A percentile compares a stretch with the other conserved stretches of the same genome.
Conservation (phyloP, 2,113 vertebrate genomes). For the Anguilla rostrata region DNA sequence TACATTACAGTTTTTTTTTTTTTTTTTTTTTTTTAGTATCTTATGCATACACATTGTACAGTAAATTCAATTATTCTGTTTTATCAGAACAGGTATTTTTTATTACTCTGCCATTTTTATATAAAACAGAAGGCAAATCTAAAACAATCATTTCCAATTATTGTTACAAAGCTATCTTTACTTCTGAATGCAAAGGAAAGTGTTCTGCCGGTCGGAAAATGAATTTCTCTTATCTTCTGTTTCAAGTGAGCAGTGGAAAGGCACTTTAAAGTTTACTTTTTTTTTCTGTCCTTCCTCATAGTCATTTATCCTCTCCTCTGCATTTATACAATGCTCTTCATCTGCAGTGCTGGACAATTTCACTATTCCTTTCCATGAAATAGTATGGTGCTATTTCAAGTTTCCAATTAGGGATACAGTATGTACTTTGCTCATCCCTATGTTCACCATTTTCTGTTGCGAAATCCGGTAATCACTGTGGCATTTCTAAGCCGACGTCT, state of each 20-base stretch:
- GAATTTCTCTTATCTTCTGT: background rate
- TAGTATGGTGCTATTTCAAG: background rate
- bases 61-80: background rate
- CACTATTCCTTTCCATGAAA: background rate
- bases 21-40: too few relatives aligned
- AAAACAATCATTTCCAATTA: conserved; percentile 3
- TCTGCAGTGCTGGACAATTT: background rate
- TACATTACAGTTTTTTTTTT: too few relatives aligned
- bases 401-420: background rate
- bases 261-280: background rate
- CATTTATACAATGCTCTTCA: background rate
- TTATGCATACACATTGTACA: too few relatives aligned
- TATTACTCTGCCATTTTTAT: background rate
- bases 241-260: background rate
- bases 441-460: background rate
- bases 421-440: background rate
- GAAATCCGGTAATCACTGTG: background rate
- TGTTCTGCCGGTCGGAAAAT: background rate
- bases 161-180: background rate
- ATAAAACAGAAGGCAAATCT: background rate
- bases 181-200: background rate
- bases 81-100: background rate
- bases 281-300: background rate
- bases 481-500: background rate
- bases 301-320: background rate